Percentiles rank a stretch among this genome's conserved stretches.
Evolutionary conservation across 1,140 invertebrate species (phyloP).

Genomic region (Solen grandis): DNA sequence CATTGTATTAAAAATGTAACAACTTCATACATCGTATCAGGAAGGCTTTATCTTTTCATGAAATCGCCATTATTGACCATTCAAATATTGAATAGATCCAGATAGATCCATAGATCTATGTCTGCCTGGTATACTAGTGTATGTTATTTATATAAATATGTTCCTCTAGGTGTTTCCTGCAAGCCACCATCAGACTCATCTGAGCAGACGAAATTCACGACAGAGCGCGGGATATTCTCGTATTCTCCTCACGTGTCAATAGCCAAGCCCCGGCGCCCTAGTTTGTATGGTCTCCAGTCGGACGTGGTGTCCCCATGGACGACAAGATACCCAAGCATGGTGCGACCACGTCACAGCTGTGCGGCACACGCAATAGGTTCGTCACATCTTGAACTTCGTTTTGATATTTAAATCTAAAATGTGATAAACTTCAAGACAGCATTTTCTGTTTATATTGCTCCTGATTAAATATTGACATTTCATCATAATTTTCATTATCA

Average conservation of each 20-base stretch:
- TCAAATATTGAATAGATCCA: too few species aligned
- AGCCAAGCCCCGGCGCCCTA: background rate
- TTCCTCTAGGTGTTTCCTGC: conserved; percentile 46
- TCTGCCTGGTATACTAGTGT: too few species aligned
- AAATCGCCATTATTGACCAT: too few species aligned
- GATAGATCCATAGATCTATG: too few species aligned
- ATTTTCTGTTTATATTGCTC: too few species aligned
- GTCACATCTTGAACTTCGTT: background rate
- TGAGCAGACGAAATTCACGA: conserved; percentile 50
- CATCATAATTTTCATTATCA: too few species aligned
- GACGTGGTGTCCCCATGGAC: conserved; percentile 65
- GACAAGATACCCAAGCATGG: conserved; percentile 56
- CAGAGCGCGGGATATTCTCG: conserved; percentile 58
- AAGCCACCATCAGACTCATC: conserved; percentile 2
- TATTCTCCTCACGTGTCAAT: conserved; percentile 57
- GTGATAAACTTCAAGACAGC: background rate
- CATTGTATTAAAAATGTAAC: too few species aligned
- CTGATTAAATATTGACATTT: too few species aligned
- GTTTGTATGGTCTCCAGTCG: conserved; percentile 31
- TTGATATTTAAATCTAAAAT: background rate
- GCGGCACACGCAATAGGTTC: conserved; percentile 59
- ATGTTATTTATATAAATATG: too few species aligned
- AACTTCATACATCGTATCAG: too few species aligned
- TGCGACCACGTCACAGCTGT: conserved; percentile 61
- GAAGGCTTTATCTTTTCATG: too few species aligned